phyloP scores from a whole-genome alignment of 2,113 vertebrate species.

The Oryzias javanicus region DNA sequence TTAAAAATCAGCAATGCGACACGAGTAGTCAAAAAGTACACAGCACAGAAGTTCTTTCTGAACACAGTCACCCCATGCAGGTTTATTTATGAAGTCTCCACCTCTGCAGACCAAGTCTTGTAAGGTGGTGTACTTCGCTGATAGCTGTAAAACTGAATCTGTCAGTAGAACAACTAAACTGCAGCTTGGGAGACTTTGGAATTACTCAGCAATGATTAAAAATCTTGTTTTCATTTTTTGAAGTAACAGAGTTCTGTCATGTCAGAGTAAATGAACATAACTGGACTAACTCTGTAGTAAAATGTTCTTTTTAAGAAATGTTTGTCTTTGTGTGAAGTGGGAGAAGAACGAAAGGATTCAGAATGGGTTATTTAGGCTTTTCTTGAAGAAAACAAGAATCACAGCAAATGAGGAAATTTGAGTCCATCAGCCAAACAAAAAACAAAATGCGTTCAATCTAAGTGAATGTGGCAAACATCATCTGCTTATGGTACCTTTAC shows the following conservation, averaged over 20 bases:
- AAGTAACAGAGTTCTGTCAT: constrained; percentile 3
- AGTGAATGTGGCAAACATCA: constrained; percentile 34
- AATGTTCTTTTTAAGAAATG: constrained; percentile 12
- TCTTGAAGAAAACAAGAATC: constrained; percentile 52
- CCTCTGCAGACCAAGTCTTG: constrained; percentile 4
- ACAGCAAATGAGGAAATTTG: constrained; percentile 49
- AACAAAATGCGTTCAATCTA: constrained; percentile 51
- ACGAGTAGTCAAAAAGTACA: constrained; percentile 26
- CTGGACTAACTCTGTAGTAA: constrained; percentile 11
- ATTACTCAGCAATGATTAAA: constrained; percentile 4
- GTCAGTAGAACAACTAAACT: background rate
- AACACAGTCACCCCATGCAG: constrained; percentile 6
- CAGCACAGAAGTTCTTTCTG: constrained; percentile 5
- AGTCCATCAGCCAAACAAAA: constrained; percentile 40
- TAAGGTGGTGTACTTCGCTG: constrained; percentile 4
- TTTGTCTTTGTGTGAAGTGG: constrained; percentile 15
- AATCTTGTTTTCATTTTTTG: background rate
- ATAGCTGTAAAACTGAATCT: background rate
- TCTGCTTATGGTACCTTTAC: constrained; percentile 44
- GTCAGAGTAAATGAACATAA: constrained; percentile 14
- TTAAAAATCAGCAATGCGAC: constrained; percentile 24
- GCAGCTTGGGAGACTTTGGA: background rate
- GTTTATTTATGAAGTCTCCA: background rate
- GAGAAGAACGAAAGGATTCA: constrained; percentile 26
- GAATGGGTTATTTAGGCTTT: constrained; percentile 40